These are phyloP conservation scores for Charanyca ferruginea DNA, from an alignment of 2,888 invertebrate genomes.

Conservation along the genomic window DNA sequence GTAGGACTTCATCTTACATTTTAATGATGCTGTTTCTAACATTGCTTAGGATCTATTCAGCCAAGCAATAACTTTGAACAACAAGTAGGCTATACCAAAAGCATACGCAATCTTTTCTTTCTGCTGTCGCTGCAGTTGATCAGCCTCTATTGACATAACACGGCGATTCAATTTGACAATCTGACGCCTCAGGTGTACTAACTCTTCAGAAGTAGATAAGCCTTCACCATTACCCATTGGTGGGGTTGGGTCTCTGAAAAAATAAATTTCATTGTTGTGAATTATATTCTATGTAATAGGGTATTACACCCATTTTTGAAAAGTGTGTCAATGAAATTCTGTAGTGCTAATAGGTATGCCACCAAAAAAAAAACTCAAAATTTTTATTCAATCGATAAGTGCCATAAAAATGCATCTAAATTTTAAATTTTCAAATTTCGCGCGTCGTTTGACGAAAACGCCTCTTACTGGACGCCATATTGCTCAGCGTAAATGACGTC, in stretches of 20 bases:
- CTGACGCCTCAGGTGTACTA: conserved; percentile 95
- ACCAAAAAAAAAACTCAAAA: too few species aligned
- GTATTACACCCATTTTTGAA: too few species aligned
- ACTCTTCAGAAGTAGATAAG: conserved; percentile 94
- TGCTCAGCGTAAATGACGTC: too few species aligned
- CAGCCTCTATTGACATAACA: conserved; percentile 96
- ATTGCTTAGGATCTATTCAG: conserved; percentile 89
- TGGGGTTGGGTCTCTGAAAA: conserved; percentile 93
- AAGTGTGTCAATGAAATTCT: too few species aligned
- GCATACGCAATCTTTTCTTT: conserved; percentile 97
- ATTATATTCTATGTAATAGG: too few species aligned
- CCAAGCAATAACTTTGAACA: conserved; percentile 97
- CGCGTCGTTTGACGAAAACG: too few species aligned
- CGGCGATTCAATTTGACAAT: conserved; percentile 96
- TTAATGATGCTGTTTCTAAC: conserved; percentile 73
- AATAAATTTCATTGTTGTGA: background rate
- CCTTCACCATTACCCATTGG: conserved; percentile 92
- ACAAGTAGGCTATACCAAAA: conserved; percentile 95
- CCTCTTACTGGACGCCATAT: too few species aligned
- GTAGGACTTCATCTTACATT: conserved; percentile 83
- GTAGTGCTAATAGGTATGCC: too few species aligned
- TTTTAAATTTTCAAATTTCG: too few species aligned
- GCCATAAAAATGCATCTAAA: too few species aligned
- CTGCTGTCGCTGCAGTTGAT: conserved; percentile 95
- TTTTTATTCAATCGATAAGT: too few species aligned